Conservation (phyloP, 2,888 invertebrate species). For the Ectemnius cavifrons region DNA sequence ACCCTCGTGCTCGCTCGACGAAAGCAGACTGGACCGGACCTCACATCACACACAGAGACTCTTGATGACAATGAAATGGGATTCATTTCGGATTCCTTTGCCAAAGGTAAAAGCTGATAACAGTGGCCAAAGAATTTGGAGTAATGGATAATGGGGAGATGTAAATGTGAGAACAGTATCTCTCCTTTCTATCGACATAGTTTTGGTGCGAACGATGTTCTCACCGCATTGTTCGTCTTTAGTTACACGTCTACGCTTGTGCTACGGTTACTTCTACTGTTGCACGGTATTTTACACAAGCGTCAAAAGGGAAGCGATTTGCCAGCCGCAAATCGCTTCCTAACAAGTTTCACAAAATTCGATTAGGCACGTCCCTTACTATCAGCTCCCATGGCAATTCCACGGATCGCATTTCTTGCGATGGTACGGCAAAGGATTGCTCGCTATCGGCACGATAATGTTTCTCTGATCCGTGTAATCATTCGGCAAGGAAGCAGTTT, state of each 20-base stretch:
- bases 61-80: no score
- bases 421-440: constrained; percentile 25
- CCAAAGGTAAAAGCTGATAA: no score
- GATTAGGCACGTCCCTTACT: constrained; percentile 56
- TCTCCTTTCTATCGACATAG: constrained; percentile 54
- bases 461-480: constrained; percentile 43
- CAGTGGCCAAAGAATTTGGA: constrained; percentile 32
- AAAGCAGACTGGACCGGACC: not conserved
- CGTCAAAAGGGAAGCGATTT: constrained; percentile 36
- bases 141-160: constrained; percentile 13
- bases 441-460: constrained; percentile 37
- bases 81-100: constrained; percentile 14
- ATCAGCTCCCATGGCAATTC: no score
- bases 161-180: constrained; percentile 21
- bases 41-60: no score
- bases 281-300: constrained; percentile 37
- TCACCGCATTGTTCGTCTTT: constrained; percentile 62
- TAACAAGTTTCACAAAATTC: constrained; percentile 68
- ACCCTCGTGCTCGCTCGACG: not conserved
- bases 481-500: constrained; percentile 36
- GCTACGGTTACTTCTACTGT: not conserved
- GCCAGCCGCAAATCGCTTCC: constrained; percentile 50
- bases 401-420: constrained; percentile 30
- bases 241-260: constrained; percentile 37
- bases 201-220: constrained; percentile 49